Conservation (phyloP, 2,113 vertebrate species). For the Marmota monax region DNA sequence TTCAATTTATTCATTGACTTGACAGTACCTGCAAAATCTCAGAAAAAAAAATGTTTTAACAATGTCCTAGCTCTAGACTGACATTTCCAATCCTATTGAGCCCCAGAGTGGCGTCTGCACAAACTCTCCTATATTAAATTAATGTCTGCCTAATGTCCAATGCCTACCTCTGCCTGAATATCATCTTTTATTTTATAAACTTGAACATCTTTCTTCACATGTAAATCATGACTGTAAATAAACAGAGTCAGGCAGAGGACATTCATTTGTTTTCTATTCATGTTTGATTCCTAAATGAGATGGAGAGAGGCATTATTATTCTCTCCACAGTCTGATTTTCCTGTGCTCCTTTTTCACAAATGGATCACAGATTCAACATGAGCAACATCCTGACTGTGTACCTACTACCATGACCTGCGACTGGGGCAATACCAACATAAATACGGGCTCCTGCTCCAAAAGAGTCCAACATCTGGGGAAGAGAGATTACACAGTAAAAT, state of each 20-base stretch:
- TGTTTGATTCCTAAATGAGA: neutral
- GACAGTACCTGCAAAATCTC: slow-evolving; percentile 28
- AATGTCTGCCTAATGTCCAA: neutral
- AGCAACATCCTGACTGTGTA: neutral
- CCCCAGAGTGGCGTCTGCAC: neutral
- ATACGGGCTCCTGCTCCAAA: neutral
- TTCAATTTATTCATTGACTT: slow-evolving; percentile 41
- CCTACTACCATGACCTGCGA: no score
- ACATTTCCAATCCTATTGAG: neutral
- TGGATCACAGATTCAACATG: neutral
- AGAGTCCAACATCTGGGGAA: neutral
- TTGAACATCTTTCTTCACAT: neutral
- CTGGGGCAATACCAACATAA: neutral
- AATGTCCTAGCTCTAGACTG: slow-evolving; percentile 39
- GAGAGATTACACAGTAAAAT: neutral
- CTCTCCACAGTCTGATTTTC: neutral
- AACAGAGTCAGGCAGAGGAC: neutral
- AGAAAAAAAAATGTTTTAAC: slow-evolving; percentile 32
- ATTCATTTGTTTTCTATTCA: neutral
- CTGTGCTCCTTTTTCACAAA: neutral
- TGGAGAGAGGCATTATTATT: neutral
- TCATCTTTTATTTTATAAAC: slow-evolving; percentile 11
- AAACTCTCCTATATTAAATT: slow-evolving; percentile 66
- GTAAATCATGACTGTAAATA: neutral
- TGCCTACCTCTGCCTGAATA: slow-evolving; percentile 26